phyloP scores from a whole-genome alignment of 1,140 invertebrate species.

The Phymorhynchus buccinoides region DNA sequence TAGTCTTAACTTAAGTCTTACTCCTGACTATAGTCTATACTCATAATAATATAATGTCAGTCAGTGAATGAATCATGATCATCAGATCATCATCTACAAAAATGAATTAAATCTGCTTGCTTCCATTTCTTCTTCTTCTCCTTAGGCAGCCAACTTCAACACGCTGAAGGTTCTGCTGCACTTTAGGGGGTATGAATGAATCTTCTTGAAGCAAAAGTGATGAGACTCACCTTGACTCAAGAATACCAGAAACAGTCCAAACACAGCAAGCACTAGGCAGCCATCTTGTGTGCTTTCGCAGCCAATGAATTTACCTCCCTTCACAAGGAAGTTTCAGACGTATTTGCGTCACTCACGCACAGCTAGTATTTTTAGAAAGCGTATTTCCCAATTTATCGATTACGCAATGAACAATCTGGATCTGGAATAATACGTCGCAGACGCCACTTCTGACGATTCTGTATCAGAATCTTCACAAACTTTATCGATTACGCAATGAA shows the following conservation, averaged over 20 bases:
- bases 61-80: background rate
- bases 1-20: no score
- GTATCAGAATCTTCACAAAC: no score
- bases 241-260: background rate
- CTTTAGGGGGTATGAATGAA: background rate
- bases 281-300: background rate
- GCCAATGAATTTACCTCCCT: background rate
- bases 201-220: background rate
- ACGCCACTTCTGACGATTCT: no score
- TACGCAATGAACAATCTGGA: no score
- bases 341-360: background rate
- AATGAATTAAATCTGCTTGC: background rate
- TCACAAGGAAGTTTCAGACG: background rate
- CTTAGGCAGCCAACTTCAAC: background rate
- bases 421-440: no score
- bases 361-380: background rate
- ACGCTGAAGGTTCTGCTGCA: background rate
- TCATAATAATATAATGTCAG: background rate
- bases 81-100: no score
- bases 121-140: background rate
- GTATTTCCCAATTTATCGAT: background rate
- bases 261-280: slow-evolving; percentile 11
- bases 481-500: no score
- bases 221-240: slow-evolving; percentile 4
- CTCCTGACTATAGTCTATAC: no score